phyloP scores from a whole-genome alignment of 2,113 vertebrate genomes.

The Pangasianodon gigas region DNA sequence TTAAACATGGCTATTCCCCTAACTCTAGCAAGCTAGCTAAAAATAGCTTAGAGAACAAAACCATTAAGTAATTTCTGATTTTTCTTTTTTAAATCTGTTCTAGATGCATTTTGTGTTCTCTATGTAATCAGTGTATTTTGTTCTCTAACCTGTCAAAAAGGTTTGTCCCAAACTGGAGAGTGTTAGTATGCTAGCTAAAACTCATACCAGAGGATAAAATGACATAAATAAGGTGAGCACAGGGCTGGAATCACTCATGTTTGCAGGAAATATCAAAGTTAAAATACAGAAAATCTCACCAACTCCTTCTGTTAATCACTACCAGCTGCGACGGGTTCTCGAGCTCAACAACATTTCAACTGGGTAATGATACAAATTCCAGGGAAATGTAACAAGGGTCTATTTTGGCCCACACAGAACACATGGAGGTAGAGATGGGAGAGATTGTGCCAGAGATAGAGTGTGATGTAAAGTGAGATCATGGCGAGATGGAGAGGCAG shows the following conservation, averaged over 20 bases:
- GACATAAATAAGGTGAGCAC: background rate
- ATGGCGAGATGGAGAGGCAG: slow-evolving; percentile 32
- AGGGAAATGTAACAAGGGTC: background rate
- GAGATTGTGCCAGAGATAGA: background rate
- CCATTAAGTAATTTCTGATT: no score
- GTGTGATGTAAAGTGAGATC: background rate
- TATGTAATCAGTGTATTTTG: no score
- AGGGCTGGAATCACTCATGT: background rate
- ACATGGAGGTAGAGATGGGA: background rate
- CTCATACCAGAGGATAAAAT: no score
- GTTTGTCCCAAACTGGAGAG: no score
- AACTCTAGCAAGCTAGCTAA: no score
- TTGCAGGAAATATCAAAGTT: background rate
- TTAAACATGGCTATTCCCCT: no score
- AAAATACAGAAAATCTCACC: background rate
- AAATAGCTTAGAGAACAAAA: no score
- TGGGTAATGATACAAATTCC: background rate
- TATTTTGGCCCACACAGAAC: background rate
- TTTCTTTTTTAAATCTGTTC: no score
- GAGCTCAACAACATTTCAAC: background rate
- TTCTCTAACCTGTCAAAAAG: no score
- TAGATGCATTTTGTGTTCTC: no score
- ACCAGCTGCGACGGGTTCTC: background rate
- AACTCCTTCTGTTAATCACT: background rate
- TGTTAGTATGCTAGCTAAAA: no score